Conservation (phyloP, 2,113 vertebrate genomes). For the Zosterops japonicus region DNA sequence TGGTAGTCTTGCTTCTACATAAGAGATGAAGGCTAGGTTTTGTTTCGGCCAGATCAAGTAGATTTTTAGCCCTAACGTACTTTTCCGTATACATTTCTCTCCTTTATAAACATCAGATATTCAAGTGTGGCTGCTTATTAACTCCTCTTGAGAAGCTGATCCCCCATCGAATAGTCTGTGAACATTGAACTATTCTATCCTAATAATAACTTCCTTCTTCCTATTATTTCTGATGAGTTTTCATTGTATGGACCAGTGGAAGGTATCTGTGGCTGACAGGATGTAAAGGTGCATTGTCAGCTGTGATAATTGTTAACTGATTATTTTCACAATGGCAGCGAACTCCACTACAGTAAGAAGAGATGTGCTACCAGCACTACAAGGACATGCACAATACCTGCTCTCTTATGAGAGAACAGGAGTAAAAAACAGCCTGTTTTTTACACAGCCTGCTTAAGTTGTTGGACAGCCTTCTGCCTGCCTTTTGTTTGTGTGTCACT, state of each 20-base stretch:
- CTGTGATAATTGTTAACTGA: not conserved
- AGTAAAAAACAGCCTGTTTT: not conserved
- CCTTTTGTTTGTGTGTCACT: not conserved
- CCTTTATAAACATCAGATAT: constrained; percentile 12
- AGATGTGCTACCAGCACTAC: not conserved
- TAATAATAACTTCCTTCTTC: not conserved
- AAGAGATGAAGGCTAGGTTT: constrained; percentile 19
- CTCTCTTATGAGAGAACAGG: not conserved
- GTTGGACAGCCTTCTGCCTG: not conserved
- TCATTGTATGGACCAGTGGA: not conserved
- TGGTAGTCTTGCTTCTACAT: not conserved
- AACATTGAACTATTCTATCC: not conserved
- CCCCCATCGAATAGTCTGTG: not conserved
- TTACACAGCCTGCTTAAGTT: not conserved
- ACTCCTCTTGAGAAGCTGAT: not conserved
- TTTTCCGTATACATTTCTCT: not conserved
- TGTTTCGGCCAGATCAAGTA: not conserved
- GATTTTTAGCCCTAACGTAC: not conserved
- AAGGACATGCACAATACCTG: fast-evolving
- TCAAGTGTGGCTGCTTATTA: constrained; percentile 17
- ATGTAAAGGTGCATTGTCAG: not conserved
- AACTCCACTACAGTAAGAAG: not conserved
- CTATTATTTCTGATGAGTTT: not conserved
- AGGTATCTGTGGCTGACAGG: not conserved
- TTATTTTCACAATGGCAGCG: not conserved